Percentiles rank a stretch among this genome's conserved stretches.
Evolutionary conservation across 2,113 vertebrate species (phyloP).

Genomic region (Cyanoliseus patagonus): DNA sequence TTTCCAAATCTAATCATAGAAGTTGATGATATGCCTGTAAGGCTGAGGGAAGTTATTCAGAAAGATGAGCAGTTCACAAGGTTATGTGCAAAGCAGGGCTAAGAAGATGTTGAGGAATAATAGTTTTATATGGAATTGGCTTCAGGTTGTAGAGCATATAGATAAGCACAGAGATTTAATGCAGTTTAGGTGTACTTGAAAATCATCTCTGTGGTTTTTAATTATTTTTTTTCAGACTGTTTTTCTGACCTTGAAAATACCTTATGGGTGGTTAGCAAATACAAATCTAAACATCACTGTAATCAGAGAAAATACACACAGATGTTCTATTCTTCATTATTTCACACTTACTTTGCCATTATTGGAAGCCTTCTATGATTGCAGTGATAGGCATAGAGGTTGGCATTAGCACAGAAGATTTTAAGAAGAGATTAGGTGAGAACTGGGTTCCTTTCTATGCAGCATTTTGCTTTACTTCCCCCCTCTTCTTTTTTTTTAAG

Average conservation of each 20-base stretch:
- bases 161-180: constrained; percentile 32
- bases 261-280: background rate
- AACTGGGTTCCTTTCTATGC: background rate
- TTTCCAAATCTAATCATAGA: constrained; percentile 50
- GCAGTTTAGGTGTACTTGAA: constrained; percentile 41
- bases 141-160: background rate
- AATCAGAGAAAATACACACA: background rate
- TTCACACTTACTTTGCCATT: constrained; percentile 7
- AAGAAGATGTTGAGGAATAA: constrained; percentile 65
- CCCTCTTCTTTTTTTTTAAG: background rate
- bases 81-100: constrained; percentile 55
- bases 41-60: constrained; percentile 12
- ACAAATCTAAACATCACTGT: constrained; percentile 26
- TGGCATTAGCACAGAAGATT: constrained; percentile 28
- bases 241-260: constrained; percentile 55
- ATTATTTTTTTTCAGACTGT: background rate
- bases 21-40: background rate
- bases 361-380: background rate
- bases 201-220: background rate
- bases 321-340: background rate
- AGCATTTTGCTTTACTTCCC: background rate
- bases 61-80: constrained; percentile 33
- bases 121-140: constrained; percentile 41
- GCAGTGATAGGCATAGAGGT: background rate
- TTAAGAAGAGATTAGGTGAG: constrained; percentile 28